Evolutionary conservation across 2,888 invertebrate genomes (phyloP).

Genomic region (Crossocerus cetratus): DNA sequence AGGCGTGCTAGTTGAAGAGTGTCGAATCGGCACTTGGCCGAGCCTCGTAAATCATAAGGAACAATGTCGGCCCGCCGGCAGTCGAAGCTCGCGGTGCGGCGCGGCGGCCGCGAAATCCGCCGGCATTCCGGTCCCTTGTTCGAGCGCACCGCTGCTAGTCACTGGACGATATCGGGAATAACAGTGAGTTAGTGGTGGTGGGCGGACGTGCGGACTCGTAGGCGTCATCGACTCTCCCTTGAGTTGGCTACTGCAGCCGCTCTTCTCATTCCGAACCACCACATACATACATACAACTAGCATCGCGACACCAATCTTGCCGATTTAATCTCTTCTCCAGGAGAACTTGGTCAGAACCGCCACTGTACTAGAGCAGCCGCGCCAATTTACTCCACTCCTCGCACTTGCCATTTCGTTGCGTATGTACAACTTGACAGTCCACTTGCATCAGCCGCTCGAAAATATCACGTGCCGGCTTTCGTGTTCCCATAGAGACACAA

Average conservation of each 20-base stretch:
- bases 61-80: background rate
- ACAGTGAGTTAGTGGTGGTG: background rate
- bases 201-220: slow-evolving; percentile 25
- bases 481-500: too few species aligned
- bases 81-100: background rate
- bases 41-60: slow-evolving; percentile 19
- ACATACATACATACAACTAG: slow-evolving; percentile 9
- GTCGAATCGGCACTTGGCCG: background rate
- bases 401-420: too few species aligned
- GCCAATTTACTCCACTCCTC: too few species aligned
- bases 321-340: slow-evolving; percentile 7
- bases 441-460: too few species aligned
- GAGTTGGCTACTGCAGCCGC: slow-evolving; percentile 5
- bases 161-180: slow-evolving; percentile 27
- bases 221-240: slow-evolving; percentile 28
- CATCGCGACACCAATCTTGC: slow-evolving; percentile 25
- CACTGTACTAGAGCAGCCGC: too few species aligned
- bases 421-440: too few species aligned
- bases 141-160: slow-evolving; percentile 17
- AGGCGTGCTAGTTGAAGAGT: too few species aligned
- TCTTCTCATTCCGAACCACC: slow-evolving; percentile 6
- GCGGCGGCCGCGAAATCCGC: slow-evolving; percentile 26
- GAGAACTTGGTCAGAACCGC: too few species aligned
- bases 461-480: too few species aligned
- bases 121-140: slow-evolving; percentile 1